phyloP scores from a whole-genome alignment of 2,113 vertebrate species.

The Bubo scandiacus region DNA sequence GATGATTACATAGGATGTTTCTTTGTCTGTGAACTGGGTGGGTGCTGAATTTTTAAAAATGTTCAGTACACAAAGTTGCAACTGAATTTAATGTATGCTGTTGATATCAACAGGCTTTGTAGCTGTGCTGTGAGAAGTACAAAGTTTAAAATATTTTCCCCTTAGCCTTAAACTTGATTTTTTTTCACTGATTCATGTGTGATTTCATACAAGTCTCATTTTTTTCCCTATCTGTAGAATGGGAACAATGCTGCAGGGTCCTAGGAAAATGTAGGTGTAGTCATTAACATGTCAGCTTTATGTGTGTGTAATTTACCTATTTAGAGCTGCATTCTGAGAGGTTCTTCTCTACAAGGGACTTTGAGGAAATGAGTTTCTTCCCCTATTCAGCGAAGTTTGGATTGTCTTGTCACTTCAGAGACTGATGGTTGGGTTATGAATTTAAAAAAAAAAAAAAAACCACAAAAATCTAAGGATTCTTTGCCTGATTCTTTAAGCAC shows the following conservation, averaged over 20 bases:
- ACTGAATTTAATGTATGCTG: neutral
- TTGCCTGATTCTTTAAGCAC: neutral
- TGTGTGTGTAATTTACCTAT: neutral
- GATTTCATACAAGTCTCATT: neutral
- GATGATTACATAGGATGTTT: slow-evolving; percentile 32
- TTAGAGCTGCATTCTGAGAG: neutral
- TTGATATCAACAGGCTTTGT: neutral
- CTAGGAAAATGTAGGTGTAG: neutral
- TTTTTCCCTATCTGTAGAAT: neutral
- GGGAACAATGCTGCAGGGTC: neutral
- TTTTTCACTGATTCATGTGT: neutral
- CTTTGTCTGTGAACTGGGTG: slow-evolving; percentile 2
- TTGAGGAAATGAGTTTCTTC: neutral
- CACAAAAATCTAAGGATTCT: neutral
- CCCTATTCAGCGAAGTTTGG: neutral
- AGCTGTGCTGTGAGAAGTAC: neutral
- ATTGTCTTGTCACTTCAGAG: neutral
- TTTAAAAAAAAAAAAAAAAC: neutral
- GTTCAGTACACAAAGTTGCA: neutral
- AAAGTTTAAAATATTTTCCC: neutral
- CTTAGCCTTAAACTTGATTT: neutral
- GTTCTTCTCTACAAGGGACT: neutral
- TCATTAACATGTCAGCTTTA: neutral
- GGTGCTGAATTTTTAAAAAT: slow-evolving; percentile 42
- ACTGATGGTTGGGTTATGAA: neutral